phyloP scores from a whole-genome alignment of 2,888 invertebrate genomes.

The Harpalus rufipes region DNA sequence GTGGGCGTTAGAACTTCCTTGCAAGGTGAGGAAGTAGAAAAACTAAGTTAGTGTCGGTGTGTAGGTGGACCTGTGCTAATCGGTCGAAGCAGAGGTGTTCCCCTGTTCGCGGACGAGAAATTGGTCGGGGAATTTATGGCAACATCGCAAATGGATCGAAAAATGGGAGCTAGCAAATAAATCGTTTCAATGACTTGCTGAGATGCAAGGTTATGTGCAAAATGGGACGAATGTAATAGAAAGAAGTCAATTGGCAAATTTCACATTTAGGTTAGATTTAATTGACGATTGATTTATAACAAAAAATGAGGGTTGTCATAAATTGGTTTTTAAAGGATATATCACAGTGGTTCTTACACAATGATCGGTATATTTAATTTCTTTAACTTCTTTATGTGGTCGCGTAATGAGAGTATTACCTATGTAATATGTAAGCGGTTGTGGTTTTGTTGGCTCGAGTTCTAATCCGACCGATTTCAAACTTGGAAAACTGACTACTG shows the following conservation, averaged over 20 bases:
- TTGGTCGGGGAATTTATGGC: constrained; percentile 25
- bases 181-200: constrained; percentile 32
- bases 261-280: constrained; percentile 9
- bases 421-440: too few relatives aligned
- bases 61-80: constrained; percentile 17
- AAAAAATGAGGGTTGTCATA: background rate
- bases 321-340: too few relatives aligned
- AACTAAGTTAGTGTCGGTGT: constrained; percentile 6
- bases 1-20: constrained; percentile 5
- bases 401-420: too few relatives aligned
- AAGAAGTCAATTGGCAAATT: constrained; percentile 8
- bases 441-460: too few relatives aligned
- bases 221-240: constrained; percentile 38
- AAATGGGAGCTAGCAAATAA: constrained; percentile 29
- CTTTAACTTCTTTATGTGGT: too few relatives aligned
- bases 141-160: constrained; percentile 35
- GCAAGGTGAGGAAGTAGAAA: constrained; percentile 13
- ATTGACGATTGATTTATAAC: background rate
- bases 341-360: too few relatives aligned
- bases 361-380: too few relatives aligned
- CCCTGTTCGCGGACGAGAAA: constrained; percentile 12
- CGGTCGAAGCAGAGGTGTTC: constrained; percentile 25
- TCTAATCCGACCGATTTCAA: too few relatives aligned
- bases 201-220: constrained; percentile 40
- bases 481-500: too few relatives aligned